Evolutionary conservation across 2,888 invertebrate genomes (phyloP), one percentile per base, ranked within the genome.

Genomic region (Philereme transversata): DNA sequence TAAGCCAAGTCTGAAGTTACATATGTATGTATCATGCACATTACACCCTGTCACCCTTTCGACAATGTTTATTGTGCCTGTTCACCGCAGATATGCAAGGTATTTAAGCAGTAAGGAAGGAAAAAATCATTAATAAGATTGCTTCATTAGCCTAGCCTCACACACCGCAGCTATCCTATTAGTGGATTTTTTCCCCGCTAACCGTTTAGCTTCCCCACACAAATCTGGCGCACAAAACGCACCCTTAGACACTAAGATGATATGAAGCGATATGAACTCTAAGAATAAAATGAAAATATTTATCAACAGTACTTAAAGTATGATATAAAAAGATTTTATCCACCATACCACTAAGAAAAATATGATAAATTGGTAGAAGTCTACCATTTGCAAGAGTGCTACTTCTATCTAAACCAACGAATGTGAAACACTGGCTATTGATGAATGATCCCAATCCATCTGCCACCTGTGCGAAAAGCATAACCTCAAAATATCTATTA

Each of bases 401-500:
- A 22, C 8, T 45, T 45, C 45, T 11, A 11, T 3, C 10, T 43
- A 33, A 43, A 35, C 22, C 4, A 9, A 7, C 7, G 22, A 9
- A 22, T 33, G n/a, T 40, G n/a, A 40, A 10, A 40, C 40, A 3
- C 45, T 11, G 44, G 46, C n/a, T 33, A 41, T 45, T 41, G 59
- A 67, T 70, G 67, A 65, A 75, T 81, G 78, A 79, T 61, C 77
- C 78, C 70, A 73, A 61, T 66, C 78, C 77, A 64, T 71, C 82
- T 73, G 69, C 79, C 82, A 82, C 82, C 81, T 67, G 67, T 71
- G 68, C 70, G 53, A 66, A 60, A 68, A 83, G 82, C 82, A 61
- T 74, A 78, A 71, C 77, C 57, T 80, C 72, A 70, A 70, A 76
- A 75, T 73, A 62, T 68, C 63, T 55, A 72, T 90, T 90, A 91